These are phyloP conservation scores for Caenorhabditis brenneri DNA, from an alignment of 1,140 invertebrate genomes.

Conservation along the genomic window DNA sequence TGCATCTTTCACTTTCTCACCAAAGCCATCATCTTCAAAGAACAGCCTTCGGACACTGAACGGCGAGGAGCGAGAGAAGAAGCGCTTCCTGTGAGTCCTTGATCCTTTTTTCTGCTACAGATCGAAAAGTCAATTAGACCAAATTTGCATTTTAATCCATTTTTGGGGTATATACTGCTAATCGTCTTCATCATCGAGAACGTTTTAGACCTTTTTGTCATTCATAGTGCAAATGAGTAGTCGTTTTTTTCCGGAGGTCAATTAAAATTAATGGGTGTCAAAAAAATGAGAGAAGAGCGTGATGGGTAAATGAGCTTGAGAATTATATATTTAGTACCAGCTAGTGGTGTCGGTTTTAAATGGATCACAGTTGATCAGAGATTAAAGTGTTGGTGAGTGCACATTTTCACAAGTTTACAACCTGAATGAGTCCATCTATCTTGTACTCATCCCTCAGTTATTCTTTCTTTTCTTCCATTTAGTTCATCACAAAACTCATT, in stretches of 20 bases:
- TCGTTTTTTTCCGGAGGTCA: not conserved
- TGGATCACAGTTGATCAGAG: not conserved
- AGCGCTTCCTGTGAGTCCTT: constrained; percentile 25
- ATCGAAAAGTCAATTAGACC: constrained; percentile 23
- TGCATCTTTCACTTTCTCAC: constrained; percentile 51
- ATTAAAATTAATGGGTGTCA: not conserved
- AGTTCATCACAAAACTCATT: not conserved
- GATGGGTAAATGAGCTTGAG: too few relatives aligned
- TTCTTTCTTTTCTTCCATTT: not conserved
- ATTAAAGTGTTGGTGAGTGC: not conserved
- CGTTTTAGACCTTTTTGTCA: not conserved
- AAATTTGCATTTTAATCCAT: constrained; percentile 2
- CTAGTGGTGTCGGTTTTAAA: too few relatives aligned
- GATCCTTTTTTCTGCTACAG: not conserved
- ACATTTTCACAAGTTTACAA: not conserved
- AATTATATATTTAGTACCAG: too few relatives aligned
- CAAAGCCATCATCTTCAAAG: constrained; percentile 37
- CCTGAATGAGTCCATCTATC: not conserved
- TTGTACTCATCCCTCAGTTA: not conserved
- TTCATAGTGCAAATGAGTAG: not conserved
- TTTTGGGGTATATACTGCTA: not conserved
- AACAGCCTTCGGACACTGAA: constrained; percentile 1
- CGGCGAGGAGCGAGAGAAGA: not conserved
- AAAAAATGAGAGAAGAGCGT: too few relatives aligned
- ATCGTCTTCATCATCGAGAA: not conserved